Base-by-base conservation (phyloP, 2,888 invertebrate genomes). In the Choristoneura rosaceana region DNA sequence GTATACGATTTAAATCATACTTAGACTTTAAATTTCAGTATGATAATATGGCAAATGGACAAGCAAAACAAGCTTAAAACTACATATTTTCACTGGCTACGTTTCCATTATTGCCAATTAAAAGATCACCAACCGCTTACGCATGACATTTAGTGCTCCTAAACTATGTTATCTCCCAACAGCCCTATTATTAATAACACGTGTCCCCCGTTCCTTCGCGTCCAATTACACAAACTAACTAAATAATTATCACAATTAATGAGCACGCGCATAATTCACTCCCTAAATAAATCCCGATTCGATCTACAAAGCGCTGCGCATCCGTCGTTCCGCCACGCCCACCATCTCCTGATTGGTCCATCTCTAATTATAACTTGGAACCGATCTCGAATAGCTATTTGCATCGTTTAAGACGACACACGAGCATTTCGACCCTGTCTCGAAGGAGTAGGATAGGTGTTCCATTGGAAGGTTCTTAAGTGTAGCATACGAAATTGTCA, bases 171-270 rank as follows among this genome's bases (percentile, higher is more conserved):
- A 64, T 64, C 50, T 4, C 10, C 33, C 62, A 25, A 34, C 34
- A 34, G 34, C 17, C 9, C n/a, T 15, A 68, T 60, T 64, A 71
- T 67, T 52, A 74, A 63, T 64, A 67, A 67, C 70, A 74, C 34
- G 64, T 47, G 63, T 71, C 61, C 52, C 63, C 55, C 34, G 77
- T 77, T 78, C 76, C 88, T 91, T 90, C 93, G 87, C 84, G 81
- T 83, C 92, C 90, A 92, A 93, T 93, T 93, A 92, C 86, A 84
- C 80, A 73, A 83, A 88, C 90, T 87, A 92, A 92, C 93, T 91
- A 92, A 92, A 93, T 94, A 93, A 94, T 92, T 92, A 94, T 92
- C 90, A 91, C 91, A 90, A 94, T 93, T 93, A 93, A 93, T 93
- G 92, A 87, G 79, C 85, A 76, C 79, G 75, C 84, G 77, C 88